Percentiles rank a stretch among this genome's conserved stretches.
Conservation (phyloP, 2,888 invertebrate genomes). For the Rhodophaea formosa region DNA sequence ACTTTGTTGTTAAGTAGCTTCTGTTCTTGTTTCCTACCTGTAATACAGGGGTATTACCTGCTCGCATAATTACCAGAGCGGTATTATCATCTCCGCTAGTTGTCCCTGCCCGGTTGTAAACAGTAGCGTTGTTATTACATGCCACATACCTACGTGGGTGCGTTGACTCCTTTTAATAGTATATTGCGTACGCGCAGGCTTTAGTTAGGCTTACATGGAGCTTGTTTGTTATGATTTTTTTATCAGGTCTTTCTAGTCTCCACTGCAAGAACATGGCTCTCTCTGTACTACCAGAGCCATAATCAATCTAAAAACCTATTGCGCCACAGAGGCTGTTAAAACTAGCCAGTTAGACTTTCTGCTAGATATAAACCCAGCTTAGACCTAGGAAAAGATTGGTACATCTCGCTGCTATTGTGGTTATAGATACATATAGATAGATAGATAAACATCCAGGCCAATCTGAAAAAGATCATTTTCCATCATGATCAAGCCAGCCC, state of each 20-base stretch:
- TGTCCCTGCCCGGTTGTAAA: constrained; percentile 54
- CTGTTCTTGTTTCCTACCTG: background rate
- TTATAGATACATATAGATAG: too few species aligned
- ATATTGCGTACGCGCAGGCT: constrained; percentile 61
- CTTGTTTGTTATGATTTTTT: constrained; percentile 4
- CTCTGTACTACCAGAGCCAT: too few species aligned
- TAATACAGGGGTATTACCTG: constrained; percentile 10
- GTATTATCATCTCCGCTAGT: constrained; percentile 38
- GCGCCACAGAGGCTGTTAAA: too few species aligned
- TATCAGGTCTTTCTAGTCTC: too few species aligned
- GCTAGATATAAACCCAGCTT: constrained; percentile 43
- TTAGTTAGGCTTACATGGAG: constrained; percentile 49
- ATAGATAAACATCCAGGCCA: too few species aligned
- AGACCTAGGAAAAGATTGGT: constrained; percentile 72
- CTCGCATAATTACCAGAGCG: constrained; percentile 11
- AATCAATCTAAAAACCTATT: too few species aligned
- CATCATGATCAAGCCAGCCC: too few species aligned
- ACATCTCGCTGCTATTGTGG: constrained; percentile 48
- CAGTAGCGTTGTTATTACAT: constrained; percentile 76
- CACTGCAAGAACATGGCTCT: too few species aligned
- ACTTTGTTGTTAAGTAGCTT: background rate
- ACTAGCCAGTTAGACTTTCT: constrained; percentile 1
- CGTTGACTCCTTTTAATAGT: constrained; percentile 77
- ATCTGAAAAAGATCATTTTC: too few species aligned
- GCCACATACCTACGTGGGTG: constrained; percentile 63